A percentile compares a stretch with the other conserved stretches of the same genome.
Conservation (phyloP, 2,888 invertebrate species). For the Brachyptera risi region DNA sequence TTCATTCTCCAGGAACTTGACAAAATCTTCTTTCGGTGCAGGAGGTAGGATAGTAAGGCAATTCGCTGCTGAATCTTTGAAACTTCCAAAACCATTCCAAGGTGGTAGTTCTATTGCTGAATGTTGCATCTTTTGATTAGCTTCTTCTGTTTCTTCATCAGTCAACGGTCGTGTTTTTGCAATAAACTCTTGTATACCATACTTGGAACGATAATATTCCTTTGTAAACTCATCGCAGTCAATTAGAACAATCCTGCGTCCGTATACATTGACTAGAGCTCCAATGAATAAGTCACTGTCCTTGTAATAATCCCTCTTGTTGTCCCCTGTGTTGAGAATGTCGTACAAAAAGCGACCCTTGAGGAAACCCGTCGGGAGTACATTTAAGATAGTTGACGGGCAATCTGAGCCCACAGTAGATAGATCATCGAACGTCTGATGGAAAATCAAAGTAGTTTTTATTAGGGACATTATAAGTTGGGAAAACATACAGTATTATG, state of each 20-base stretch:
- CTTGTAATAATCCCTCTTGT: constrained; percentile 37
- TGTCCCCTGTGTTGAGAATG: constrained; percentile 51
- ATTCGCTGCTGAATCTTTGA: constrained; percentile 86
- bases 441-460: no score
- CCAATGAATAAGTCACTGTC: constrained; percentile 82
- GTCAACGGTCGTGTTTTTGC: not conserved
- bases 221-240: constrained; percentile 84
- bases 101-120: no score
- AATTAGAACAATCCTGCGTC: constrained; percentile 72
- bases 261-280: constrained; percentile 73
- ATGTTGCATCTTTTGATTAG: no score
- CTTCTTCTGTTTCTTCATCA: no score
- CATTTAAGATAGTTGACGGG: constrained; percentile 58
- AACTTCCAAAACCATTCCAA: constrained; percentile 87
- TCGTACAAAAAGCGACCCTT: constrained; percentile 55
- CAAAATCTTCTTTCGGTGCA: constrained; percentile 69
- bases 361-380: constrained; percentile 54
- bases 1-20: constrained; percentile 76
- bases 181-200: constrained; percentile 52
- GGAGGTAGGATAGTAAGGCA: constrained; percentile 77
- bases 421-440: constrained; percentile 37
- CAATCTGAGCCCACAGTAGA: constrained; percentile 49
- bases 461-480: no score
- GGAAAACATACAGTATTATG: no score
- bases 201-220: constrained; percentile 73